Conservation (phyloP, 2,888 invertebrate species). For the Tenthredo mesomela region DNA sequence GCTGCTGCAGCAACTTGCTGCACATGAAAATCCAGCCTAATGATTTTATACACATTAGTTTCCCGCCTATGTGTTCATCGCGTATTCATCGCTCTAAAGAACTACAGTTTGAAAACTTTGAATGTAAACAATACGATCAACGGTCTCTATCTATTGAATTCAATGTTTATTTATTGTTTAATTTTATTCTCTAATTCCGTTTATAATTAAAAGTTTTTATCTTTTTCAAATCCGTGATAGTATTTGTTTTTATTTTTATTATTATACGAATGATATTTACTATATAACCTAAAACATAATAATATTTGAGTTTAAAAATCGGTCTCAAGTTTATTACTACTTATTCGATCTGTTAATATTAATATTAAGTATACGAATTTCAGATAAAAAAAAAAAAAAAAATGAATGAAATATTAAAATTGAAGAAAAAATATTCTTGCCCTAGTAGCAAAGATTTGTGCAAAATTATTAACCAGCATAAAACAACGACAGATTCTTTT, state of each 20-base stretch:
- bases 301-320: too few relatives aligned
- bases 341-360: too few relatives aligned
- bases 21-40: too few relatives aligned
- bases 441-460: not conserved
- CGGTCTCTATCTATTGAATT: not conserved
- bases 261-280: too few relatives aligned
- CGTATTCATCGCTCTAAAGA: conserved; percentile 2
- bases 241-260: too few relatives aligned
- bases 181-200: not conserved
- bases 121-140: not conserved
- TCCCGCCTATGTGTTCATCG: not conserved
- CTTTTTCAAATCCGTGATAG: too few relatives aligned
- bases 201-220: too few relatives aligned
- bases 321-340: too few relatives aligned
- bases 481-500: not conserved
- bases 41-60: not conserved
- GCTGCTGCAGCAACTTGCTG: too few relatives aligned
- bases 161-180: not conserved
- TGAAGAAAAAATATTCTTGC: not conserved
- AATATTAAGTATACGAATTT: too few relatives aligned
- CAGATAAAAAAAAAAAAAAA: too few relatives aligned
- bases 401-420: conserved; percentile 25
- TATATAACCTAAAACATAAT: too few relatives aligned
- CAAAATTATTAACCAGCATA: not conserved
- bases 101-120: not conserved